A percentile compares a stretch with the other conserved stretches of the same genome.
Conservation (phyloP, 2,113 vertebrate species). For the Cyanoliseus patagonus region DNA sequence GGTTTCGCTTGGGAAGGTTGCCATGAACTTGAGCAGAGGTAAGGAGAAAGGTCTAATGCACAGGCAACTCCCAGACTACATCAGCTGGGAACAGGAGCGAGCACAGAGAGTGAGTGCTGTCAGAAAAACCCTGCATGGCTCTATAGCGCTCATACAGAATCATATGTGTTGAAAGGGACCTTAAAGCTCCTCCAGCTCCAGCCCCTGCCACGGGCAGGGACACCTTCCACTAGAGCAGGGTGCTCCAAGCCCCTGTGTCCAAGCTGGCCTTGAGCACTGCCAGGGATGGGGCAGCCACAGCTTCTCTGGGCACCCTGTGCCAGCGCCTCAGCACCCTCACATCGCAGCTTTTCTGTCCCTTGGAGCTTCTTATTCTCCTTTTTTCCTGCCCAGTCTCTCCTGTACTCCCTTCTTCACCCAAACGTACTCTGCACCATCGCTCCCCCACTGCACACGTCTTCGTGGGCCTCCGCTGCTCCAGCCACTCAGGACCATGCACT, state of each 20-base stretch:
- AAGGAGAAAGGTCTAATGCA: neutral
- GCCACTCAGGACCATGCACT: neutral
- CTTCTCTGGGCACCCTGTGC: neutral
- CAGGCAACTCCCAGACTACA: neutral
- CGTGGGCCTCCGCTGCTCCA: neutral
- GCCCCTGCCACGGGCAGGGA: neutral
- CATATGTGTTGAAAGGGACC: neutral
- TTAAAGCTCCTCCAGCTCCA: neutral
- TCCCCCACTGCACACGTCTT: fast-evolving
- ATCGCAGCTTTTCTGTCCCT: neutral
- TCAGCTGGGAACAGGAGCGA: neutral
- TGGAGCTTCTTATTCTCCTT: neutral
- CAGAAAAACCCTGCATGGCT: neutral
- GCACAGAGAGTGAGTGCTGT: fast-evolving
- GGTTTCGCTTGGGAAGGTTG: neutral
- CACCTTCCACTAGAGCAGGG: neutral
- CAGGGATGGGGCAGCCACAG: neutral
- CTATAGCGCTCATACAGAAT: neutral
- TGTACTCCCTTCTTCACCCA: neutral
- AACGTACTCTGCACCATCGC: neutral
- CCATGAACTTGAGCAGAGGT: neutral
- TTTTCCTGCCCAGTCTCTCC: neutral
- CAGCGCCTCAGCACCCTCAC: neutral
- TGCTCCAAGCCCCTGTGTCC: neutral
- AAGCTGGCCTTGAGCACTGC: too few species aligned